Evolutionary conservation across 2,888 invertebrate species (phyloP).

Genomic region (Philereme vetulata): DNA sequence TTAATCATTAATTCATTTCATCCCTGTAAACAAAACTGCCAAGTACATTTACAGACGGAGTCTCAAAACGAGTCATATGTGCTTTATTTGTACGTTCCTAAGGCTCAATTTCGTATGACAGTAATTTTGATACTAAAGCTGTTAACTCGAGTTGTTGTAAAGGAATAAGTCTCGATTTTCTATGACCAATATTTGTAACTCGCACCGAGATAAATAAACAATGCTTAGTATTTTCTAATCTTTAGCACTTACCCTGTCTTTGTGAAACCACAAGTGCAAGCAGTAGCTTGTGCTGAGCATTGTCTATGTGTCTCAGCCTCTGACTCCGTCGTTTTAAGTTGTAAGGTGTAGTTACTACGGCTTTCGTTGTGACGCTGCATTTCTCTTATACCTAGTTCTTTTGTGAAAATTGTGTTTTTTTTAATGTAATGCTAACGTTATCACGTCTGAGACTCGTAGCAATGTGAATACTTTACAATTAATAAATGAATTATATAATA

Average conservation of each 20-base stretch:
- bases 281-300: constrained; percentile 5
- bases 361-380: constrained; percentile 77
- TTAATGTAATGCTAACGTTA: constrained; percentile 78
- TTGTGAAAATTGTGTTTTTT: constrained; percentile 78
- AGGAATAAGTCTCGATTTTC: constrained; percentile 21
- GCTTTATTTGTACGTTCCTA: constrained; percentile 18
- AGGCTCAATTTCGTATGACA: constrained; percentile 23
- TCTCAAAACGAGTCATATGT: constrained; percentile 12
- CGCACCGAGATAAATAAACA: constrained; percentile 4
- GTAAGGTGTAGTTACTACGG: constrained; percentile 47
- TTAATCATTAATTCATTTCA: constrained; percentile 59
- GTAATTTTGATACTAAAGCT: constrained; percentile 40
- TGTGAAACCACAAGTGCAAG: not conserved
- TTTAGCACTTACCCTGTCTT: not conserved
- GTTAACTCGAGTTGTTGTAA: constrained; percentile 32
- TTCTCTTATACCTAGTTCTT: constrained; percentile 76
- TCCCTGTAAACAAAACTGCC: constrained; percentile 50
- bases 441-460: constrained; percentile 76
- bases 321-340: constrained; percentile 36
- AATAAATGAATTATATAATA: constrained; percentile 84
- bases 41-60: constrained; percentile 46
- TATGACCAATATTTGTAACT: constrained; percentile 21
- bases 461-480: constrained; percentile 83
- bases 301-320: constrained; percentile 25
- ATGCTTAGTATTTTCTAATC: constrained; percentile 7